Conservation (phyloP, 2,888 invertebrate genomes). For the Lasius fuliginosus region DNA sequence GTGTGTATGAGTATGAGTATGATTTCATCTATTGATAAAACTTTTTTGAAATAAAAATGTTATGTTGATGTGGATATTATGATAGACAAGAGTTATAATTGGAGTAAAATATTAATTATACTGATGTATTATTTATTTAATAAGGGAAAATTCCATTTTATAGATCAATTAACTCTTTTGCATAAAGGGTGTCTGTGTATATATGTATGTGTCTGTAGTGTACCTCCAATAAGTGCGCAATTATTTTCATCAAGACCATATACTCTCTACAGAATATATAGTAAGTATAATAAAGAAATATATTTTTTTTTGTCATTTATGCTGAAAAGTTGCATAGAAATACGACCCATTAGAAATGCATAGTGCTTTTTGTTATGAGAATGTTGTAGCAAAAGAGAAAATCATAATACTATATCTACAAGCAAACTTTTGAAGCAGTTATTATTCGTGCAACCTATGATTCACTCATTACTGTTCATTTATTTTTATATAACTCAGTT, state of each 20-base stretch:
- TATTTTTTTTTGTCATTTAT: too few species aligned
- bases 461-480: slow-evolving; percentile 18
- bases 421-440: slow-evolving; percentile 63
- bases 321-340: too few species aligned
- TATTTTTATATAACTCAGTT: slow-evolving; percentile 1
- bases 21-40: slow-evolving; percentile 12
- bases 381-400: slow-evolving; percentile 22
- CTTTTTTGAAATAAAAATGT: slow-evolving; percentile 18
- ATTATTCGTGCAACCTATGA: slow-evolving; percentile 8
- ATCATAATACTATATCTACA: slow-evolving; percentile 74
- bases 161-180: slow-evolving; percentile 64
- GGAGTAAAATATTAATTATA: slow-evolving; percentile 55
- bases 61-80: slow-evolving; percentile 42
- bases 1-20: neutral
- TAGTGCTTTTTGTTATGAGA: neutral
- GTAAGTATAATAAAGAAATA: neutral
- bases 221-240: neutral
- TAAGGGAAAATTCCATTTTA: slow-evolving; percentile 63
- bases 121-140: slow-evolving; percentile 47
- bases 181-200: neutral
- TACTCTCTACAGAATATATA: neutral
- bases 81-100: slow-evolving; percentile 53
- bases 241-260: neutral
- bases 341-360: too few species aligned
- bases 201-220: neutral